Base-by-base conservation (phyloP, 2,797 vertebrate genomes). In the Anguilla obscura region DNA sequence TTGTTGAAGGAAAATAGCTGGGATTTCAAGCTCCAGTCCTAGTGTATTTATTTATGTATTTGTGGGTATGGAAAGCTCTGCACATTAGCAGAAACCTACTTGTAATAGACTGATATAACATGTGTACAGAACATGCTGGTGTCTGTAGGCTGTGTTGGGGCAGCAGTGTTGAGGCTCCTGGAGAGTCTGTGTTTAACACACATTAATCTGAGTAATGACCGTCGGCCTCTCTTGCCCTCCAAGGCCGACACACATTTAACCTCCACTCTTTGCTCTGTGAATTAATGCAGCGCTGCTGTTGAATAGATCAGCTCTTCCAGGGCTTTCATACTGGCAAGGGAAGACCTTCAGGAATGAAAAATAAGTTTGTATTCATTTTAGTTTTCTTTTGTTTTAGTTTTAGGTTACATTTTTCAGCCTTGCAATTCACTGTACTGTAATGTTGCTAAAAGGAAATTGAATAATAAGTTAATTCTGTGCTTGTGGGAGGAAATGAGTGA, bases 301-400 rank as follows among this genome's bases (percentile, higher is more conserved):
- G 36, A 1, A 40, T 85, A 85, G 36, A 40, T 40, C 36, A 40
- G 36, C 36, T 40, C 36, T 40, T 63, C 45, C 63, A 71, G 48
- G 18, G 50, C 36, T 85, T 86, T 85, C 85, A 56, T 10, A 16
- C 45, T 71, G 83, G 30, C 40, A 69, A 48, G 10, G 16, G 16
- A 18, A 66, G 10, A 89, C 69, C 63, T 87, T 87, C 66, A 63
- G 86, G 80, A 87, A 91, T 88, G 89, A 85, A 89, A 86, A 50
- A 84, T 79, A 88, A 74, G 82, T 90, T 83, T 88, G 71, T 89
- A 85, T 87, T 92, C 91, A 93, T 90, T 91, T 86, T 91, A 92
- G 92, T 91, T 89, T 90, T 91, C 50, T 60, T n/a, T 86, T 84
- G 8, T 87, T 87, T 83, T 63, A 30, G 71, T 40, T 79, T 54